phyloP scores from a whole-genome alignment of 2,113 vertebrate genomes.

The Drymodes brunneopygia region DNA sequence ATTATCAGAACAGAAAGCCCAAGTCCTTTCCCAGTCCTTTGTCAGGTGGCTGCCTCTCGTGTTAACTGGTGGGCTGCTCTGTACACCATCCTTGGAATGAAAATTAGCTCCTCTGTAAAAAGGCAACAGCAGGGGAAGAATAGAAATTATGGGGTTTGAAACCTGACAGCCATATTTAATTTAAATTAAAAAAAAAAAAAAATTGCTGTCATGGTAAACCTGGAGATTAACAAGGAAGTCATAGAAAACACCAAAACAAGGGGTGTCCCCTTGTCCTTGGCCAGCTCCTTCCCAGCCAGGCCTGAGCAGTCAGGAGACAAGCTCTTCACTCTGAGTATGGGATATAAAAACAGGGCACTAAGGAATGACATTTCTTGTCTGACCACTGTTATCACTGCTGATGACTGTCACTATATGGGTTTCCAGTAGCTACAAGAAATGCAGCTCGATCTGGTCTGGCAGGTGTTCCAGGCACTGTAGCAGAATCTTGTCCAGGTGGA shows the following conservation, averaged over 20 bases:
- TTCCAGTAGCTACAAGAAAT: background rate
- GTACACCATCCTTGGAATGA: background rate
- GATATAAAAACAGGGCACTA: background rate
- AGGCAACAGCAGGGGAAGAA: background rate
- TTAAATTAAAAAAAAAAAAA: background rate
- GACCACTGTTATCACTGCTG: background rate
- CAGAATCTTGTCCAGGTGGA: background rate
- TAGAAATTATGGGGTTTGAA: background rate
- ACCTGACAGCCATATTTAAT: background rate
- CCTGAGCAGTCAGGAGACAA: background rate
- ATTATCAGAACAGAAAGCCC: conserved; percentile 30
- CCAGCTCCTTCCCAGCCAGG: background rate
- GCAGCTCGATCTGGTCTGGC: background rate
- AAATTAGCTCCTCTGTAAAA: background rate
- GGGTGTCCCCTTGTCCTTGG: background rate
- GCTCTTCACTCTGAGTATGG: background rate
- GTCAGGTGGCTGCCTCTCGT: background rate
- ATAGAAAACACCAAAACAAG: background rate
- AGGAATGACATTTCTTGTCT: background rate
- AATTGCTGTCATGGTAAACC: background rate
- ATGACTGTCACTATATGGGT: background rate
- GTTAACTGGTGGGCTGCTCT: background rate
- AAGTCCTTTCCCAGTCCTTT: background rate
- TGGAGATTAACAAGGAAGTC: background rate
- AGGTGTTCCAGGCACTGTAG: background rate